These are phyloP conservation scores for Neodiprion virginianus DNA, from an alignment of 1,140 invertebrate genomes.

Conservation along the genomic window DNA sequence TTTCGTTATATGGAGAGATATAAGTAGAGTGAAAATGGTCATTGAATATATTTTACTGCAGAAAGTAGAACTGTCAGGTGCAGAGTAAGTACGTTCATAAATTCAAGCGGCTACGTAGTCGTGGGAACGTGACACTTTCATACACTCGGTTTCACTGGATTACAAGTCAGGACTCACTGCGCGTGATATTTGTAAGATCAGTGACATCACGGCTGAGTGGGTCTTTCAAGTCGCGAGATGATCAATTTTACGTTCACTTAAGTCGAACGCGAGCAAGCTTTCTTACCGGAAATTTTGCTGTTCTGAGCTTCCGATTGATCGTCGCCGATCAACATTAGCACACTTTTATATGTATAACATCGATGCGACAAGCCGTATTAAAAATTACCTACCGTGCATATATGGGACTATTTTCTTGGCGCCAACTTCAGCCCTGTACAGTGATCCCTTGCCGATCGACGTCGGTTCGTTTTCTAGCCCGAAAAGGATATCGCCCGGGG, in stretches of 20 bases:
- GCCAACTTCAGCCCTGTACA: neutral
- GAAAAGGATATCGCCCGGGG: neutral
- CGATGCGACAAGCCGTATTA: neutral
- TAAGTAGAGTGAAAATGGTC: neutral
- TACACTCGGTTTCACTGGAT: neutral
- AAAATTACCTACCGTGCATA: neutral
- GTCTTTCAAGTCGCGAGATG: conserved; percentile 1
- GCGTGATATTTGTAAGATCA: conserved; percentile 2
- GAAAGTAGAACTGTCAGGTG: neutral
- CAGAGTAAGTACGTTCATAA: conserved; percentile 1
- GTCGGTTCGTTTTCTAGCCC: neutral
- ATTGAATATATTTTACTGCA: neutral
- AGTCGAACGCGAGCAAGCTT: neutral
- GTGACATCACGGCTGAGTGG: conserved; percentile 6
- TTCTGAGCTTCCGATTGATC: neutral
- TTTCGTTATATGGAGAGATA: too few relatives aligned
- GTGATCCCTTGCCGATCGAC: neutral
- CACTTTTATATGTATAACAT: neutral
- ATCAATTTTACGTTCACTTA: neutral
- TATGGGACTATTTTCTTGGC: neutral
- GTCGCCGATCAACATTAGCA: neutral
- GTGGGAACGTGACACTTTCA: conserved; percentile 59
- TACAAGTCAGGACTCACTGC: neutral
- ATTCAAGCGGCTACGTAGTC: conserved; percentile 21
- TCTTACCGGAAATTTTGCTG: neutral